Percentiles rank a stretch among this genome's conserved stretches.
These are phyloP conservation scores for Origma solitaria DNA, from an alignment of 2,113 vertebrate species.

Conservation along the genomic window DNA sequence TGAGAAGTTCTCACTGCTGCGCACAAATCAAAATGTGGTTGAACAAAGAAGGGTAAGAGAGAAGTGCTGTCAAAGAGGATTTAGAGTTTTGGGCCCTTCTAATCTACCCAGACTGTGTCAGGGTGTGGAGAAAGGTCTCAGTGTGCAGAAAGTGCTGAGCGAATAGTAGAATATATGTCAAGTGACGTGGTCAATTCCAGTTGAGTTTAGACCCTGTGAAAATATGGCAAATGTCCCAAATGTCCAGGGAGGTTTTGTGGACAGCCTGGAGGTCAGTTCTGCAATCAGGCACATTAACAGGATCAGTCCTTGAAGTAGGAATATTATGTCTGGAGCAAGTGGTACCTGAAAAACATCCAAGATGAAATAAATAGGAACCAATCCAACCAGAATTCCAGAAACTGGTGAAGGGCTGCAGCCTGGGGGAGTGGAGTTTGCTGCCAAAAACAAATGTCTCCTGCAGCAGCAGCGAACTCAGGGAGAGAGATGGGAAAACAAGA, in stretches of 20 bases:
- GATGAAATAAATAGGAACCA: neutral
- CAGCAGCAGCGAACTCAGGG: neutral
- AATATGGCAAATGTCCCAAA: neutral
- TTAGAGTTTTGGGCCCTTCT: neutral
- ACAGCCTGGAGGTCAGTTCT: neutral
- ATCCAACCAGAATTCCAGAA: neutral
- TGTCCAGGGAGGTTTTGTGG: neutral
- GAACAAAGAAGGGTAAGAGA: neutral
- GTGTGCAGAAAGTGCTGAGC: neutral
- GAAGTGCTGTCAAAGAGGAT: neutral
- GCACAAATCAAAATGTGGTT: neutral
- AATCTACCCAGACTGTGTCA: neutral
- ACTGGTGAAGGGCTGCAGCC: neutral
- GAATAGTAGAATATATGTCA: neutral
- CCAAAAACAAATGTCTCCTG: neutral
- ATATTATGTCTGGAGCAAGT: neutral
- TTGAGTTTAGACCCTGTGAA: neutral
- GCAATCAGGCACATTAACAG: neutral
- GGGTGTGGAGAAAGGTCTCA: neutral
- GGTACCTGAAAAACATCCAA: neutral
- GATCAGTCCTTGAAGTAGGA: neutral
- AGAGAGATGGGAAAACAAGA: neutral
- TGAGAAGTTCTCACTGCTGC: neutral
- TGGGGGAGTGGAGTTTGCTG: neutral
- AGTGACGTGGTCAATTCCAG: neutral